Evolutionary conservation across 2,113 vertebrate species (phyloP), one percentile per base, ranked within the genome.

Genomic region (Chloroceryle aenea): DNA sequence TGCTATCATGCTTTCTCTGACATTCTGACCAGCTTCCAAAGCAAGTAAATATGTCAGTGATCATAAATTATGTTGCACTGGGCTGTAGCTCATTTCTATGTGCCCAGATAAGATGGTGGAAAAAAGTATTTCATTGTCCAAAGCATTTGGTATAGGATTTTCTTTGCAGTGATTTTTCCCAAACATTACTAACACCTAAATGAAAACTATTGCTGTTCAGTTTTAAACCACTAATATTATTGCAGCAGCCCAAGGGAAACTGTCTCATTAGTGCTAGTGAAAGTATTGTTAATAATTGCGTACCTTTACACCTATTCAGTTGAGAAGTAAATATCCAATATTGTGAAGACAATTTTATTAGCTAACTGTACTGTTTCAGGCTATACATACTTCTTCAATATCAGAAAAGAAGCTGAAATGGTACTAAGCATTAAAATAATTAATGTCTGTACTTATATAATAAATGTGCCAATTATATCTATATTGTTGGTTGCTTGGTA

Each of bases 381-480:
- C 29, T 67, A 16, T 87, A 58, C 7, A 11, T 34, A 34, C 86
- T 91, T 96, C 36, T 71, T 87, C 56, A 38, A 38, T 84, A 56
- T 58, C 71, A 75, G 68, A 85, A 92, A 81, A 64, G 21, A 87
- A 91, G 17, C 19, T 80, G 30, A 36, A 84, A 85, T 63, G n/a
- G 29, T 58, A 75, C 19, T 80, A 82, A 88, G 32, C 53, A 71
- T 85, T 96, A 82, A 58, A 91, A 83, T 81, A 90, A 87, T 92
- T 96, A 67, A 55, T 68, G 52, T 10, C 42, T 89, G 17, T 94
- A 36, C 63, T 52, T 91, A 64, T 38, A 66, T 62, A 87, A 64
- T 89, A 61, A 94, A 86, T 43, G 30, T 67, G 36, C 27, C 76
- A 74, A 63, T 36, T 68, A 6, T 43, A 72, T 72, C 92, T 94